Evolutionary conservation across 2,797 vertebrate genomes (phyloP), one percentile per base, ranked within the genome.

Genomic region (Chaunax sp.): DNA sequence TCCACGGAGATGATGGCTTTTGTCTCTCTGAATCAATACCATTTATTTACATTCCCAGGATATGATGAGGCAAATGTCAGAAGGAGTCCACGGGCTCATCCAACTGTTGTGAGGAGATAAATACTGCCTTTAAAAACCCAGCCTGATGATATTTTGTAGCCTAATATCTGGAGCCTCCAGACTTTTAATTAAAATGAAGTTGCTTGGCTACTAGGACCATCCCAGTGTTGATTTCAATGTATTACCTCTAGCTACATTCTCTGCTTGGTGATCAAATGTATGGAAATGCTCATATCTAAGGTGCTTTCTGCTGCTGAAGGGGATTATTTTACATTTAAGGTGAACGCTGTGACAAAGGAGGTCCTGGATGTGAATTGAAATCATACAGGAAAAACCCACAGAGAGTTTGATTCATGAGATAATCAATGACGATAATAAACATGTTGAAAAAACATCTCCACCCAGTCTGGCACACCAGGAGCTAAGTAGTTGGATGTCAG

Each of bases 401-500:
- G 13, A 11, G 20, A 8, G 15, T 26, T 19, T 19, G 7, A 33
- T n/a, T 33, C 16, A 15, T n/a, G 25, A n/a, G 15, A 33, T 52
- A 5, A 52, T 75, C 16, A 60, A 22, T 2, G 23, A 44, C 72
- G 45, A 69, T 63, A 50, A 70, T 81, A 11, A 50, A 55, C 20
- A 40, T 44, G 33, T 41, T 65, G 33, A 26, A 25, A 51, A 83
- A 78, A 81, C 75, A 84, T 85, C 67, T 82, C 79, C 87, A 83
- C 70, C 76, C 76, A 67, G 80, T 78, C 56, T 79, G 78, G 69
- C 71, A 77, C 84, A 74, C 62, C 72, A 38, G 43, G 67, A 81
- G 75, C 69, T 77, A 66, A 90, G 83, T 81, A 86, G 69, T 58
- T 82, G 62, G 58, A 85, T 82, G 90, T 86, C 87, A 84, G 72